Base-by-base conservation (phyloP, 2,113 vertebrate species). In the Tringa solitaria region DNA sequence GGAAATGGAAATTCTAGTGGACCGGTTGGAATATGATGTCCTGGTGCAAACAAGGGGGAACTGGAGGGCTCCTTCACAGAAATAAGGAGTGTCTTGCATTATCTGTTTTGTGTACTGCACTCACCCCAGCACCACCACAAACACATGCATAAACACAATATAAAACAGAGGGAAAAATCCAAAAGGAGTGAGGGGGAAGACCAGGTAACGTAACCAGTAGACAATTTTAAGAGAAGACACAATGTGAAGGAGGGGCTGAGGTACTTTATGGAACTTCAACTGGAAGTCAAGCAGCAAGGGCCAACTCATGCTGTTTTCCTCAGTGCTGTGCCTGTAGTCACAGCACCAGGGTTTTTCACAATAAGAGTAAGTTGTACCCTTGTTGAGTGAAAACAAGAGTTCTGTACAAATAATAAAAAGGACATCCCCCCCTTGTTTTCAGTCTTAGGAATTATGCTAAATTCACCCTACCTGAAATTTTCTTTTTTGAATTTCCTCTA, bases 281-380 rank as follows among this genome's bases (percentile, higher is more conserved):
- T 23, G 60, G 28, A 83, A 73, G 17, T 32, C 33, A 56, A 82
- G 57, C 17, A 28, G 13, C 14, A 69, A 35, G 8, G 26, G 15
- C 64, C 18, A 50, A 8, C 14, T 75, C 37, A 5, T 0, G 8
- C 4, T 46, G 20, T 15, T 76, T 72, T 21, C 39, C 24, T 50
- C 14, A 24, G 18, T 27, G 16, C 16, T 1, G 0, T n/a, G 21
- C 8, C 22, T 41, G 20, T 4, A 53, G 48, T 24, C 39, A 64
- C n/a, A 27, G 26, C 5, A 32, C 5, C 24, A 43, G 30, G 7
- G 28, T 5, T 74, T 79, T 85, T 73, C 67, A 57, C 11, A 30
- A 33, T 2, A 30, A 67, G 20, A 23, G 30, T 57, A 32, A 60
- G 30, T 53, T 79, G 21, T 37, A 51, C 16, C 33, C 4, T 15